A percentile compares a stretch with the other conserved stretches of the same genome.
Conservation (phyloP, 2,113 vertebrate genomes). For the Ceratotherium simum region DNA sequence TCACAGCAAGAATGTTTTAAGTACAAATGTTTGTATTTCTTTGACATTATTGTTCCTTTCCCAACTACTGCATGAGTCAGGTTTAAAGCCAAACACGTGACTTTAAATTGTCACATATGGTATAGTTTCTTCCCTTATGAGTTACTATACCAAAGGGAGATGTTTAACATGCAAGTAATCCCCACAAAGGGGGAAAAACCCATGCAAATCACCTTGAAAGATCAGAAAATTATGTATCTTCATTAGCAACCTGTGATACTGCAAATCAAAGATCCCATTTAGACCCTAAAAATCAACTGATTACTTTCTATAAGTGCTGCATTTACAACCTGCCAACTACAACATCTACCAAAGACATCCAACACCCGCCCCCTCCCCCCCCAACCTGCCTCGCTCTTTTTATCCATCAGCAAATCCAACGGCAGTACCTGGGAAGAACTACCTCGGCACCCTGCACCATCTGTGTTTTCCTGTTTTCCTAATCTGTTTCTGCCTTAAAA, state of each 20-base stretch:
- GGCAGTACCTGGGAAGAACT: background rate
- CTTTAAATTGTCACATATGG: background rate
- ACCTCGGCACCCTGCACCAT: background rate
- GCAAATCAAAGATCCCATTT: background rate
- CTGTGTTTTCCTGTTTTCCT: background rate
- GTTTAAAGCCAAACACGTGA: background rate
- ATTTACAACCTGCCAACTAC: background rate
- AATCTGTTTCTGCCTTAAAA: background rate
- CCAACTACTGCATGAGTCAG: background rate
- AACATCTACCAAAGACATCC: background rate
- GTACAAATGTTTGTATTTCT: background rate
- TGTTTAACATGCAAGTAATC: background rate
- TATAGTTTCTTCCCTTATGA: background rate
- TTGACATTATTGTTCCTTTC: background rate
- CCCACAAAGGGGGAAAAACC: background rate
- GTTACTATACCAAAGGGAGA: background rate
- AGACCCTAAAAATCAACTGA: background rate
- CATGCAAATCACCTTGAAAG: background rate
- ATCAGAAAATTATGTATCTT: background rate
- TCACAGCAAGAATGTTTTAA: constrained; percentile 7
- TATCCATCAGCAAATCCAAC: background rate
- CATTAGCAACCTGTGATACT: background rate
- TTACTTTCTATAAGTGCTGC: background rate
- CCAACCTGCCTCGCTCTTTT: background rate
- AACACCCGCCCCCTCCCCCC: too few species aligned